A percentile compares a stretch with the other conserved stretches of the same genome.
Evolutionary conservation across 2,888 invertebrate genomes (phyloP).

Genomic region (Cantharis flavilabris): DNA sequence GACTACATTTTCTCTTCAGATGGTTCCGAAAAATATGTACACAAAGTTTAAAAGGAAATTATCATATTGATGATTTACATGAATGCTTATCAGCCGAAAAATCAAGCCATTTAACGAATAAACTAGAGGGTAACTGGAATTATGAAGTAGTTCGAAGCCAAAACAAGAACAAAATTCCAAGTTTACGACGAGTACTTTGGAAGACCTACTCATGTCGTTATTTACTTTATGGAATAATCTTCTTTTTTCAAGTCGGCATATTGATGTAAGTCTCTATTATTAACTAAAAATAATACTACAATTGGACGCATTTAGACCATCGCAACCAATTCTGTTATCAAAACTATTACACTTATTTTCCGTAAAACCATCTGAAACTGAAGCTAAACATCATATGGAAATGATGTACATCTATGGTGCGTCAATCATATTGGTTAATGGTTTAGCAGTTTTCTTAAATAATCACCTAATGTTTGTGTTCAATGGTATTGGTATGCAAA

Average conservation of each 20-base stretch:
- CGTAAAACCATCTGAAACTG: background rate
- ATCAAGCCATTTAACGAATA: conserved; percentile 66
- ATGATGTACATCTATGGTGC: background rate
- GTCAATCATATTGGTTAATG: background rate
- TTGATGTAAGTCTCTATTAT: background rate
- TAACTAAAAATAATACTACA: background rate
- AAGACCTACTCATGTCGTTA: conserved; percentile 64
- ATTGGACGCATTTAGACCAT: background rate
- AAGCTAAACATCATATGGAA: background rate
- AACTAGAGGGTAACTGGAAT: conserved; percentile 66
- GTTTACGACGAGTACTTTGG: conserved; percentile 62
- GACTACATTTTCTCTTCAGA: conserved; percentile 54
- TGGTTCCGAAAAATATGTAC: conserved; percentile 73
- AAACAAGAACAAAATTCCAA: conserved; percentile 58
- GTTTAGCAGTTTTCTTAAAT: background rate
- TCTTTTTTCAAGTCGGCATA: background rate
- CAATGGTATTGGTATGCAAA: conserved; percentile 68
- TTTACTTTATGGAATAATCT: background rate
- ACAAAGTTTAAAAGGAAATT: conserved; percentile 68
- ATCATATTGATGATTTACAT: conserved; percentile 68
- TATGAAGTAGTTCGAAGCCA: conserved; percentile 58
- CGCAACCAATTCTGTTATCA: background rate
- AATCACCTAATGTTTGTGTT: background rate
- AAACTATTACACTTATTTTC: background rate
- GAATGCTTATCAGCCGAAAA: conserved; percentile 70